Base-by-base conservation (phyloP, 2,888 invertebrate species). In the Hirtodrosophila duncani region DNA sequence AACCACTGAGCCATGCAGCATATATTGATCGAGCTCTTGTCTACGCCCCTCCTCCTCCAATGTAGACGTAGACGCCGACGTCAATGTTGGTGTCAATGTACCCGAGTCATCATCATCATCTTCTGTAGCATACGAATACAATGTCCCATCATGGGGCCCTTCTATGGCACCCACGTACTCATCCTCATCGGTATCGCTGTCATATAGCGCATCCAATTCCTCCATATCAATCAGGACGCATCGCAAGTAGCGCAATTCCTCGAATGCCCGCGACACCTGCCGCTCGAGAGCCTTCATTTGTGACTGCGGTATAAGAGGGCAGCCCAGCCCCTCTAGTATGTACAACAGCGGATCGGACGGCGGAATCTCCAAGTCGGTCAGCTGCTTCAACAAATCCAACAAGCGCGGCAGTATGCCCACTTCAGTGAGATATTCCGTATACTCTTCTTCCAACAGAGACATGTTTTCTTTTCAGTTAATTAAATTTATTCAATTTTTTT, bases 261-360 rank as follows among this genome's bases (percentile, higher is more conserved):
- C 63, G 13, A 61, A 57, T 3, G 71, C 71, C 1, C 60, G 63
- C 0, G 62, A 29, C 1, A 75, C 78, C 4, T 78, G 52, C 6
- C 65, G 65, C 16, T 75, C 78, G 38, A 75, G 33, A 1, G 60
- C 33, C n/a, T 70, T 68, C 70, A 75, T 74, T 43, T 74, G 61
- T 0, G 68, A 41, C 44, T 64, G 66, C 0, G 79, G 68, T 17
- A 78, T 75, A 1, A 78, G 42, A 0, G 68, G 79, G 34, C 77
- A 75, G 3, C 57, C 63, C 5, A 78, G 26, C 1, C 34, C 56
- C 9, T 63, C 43, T 1, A 75, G n/a, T 16, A 75, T 39, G 13
- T 59, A 41, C 53, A 61, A 62, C 0, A 74, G 30, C 0, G 75
- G 78, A 29, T 74, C 71, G 0, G 23, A 8, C 1, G 75, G 68